Percentiles rank a stretch among this genome's conserved stretches.
Evolutionary conservation across 2,113 vertebrate genomes (phyloP).

Genomic region (Gila orcuttii): DNA sequence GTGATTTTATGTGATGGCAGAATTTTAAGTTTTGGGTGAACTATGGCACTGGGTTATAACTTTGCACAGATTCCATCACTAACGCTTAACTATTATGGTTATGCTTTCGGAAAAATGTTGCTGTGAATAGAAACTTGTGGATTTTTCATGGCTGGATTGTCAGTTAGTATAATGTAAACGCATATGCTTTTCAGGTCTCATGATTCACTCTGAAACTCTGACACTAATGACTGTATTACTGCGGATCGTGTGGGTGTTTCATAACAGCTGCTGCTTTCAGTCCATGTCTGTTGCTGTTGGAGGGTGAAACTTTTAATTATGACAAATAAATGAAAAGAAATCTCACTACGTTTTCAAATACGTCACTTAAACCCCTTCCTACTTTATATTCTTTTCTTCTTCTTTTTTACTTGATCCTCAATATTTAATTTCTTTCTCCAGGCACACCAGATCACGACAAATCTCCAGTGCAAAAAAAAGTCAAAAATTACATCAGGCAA

Average conservation of each 20-base stretch:
- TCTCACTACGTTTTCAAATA: neutral
- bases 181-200: slow-evolving; percentile 8
- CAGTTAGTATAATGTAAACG: neutral
- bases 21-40: neutral
- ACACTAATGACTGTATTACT: slow-evolving; percentile 11
- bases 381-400: neutral
- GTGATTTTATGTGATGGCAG: neutral
- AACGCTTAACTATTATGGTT: neutral
- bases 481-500: slow-evolving; percentile 17
- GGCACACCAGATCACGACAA: neutral
- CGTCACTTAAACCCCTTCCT: neutral
- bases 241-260: slow-evolving; percentile 7
- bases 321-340: neutral
- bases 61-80: neutral
- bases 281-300: neutral
- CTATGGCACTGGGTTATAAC: neutral
- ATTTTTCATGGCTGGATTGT: slow-evolving; percentile 1
- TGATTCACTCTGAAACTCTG: slow-evolving; percentile 14
- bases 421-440: neutral
- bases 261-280: neutral
- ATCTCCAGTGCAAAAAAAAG: neutral
- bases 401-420: neutral
- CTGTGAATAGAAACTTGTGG: neutral
- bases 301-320: slow-evolving; percentile 11
- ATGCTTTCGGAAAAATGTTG: neutral